Evolutionary conservation across 2,888 invertebrate species (phyloP), one percentile per base, ranked within the genome.

Genomic region (Melanchra persicariae): DNA sequence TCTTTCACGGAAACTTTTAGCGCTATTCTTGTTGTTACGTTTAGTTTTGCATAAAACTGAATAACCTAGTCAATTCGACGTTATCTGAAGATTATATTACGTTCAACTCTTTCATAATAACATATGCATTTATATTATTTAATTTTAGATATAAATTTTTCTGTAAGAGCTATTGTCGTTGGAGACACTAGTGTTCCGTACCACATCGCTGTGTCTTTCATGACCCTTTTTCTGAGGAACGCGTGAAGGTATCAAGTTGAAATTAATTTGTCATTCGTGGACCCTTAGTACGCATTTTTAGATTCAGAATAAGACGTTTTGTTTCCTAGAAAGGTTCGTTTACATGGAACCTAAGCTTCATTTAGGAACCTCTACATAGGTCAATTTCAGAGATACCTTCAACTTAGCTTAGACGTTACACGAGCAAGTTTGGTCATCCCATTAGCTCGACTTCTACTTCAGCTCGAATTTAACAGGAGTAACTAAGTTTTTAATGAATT

Each of bases 401-500:
- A 54, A 43, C 30, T 69, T 49, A 47, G 26, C 7, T 52, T 26
- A 34, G 47, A 40, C 12, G 7, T 43, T 34, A 15, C 17, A 43
- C 30, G 40, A 24, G 47, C 47, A 81, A 81, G 58, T 81, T 78
- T 1, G n/a, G 77, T 62, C 64, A 70, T 77, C 57, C 58, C 70
- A 77, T 82, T 77, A 82, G 49, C 47, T 24, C n/a, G 66, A 77
- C 58, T 60, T 59, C 72, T 24, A 55, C 62, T 57, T 26, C 12
- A 52, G 37, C 19, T 58, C 55, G 54, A 66, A 67, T 79, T 60
- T 40, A 73, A 64, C 62, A 60, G n/a, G 37, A 66, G 12, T 24
- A 57, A 34, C 47, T 30, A 78, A 81, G 61, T 78, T 78, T 77
- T 82, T 82, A 78, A 78, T 78, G 70, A 77, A 78, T 70, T 22